phyloP scores from a whole-genome alignment of 1,140 invertebrate genomes.

The Heterodera carotae region DNA sequence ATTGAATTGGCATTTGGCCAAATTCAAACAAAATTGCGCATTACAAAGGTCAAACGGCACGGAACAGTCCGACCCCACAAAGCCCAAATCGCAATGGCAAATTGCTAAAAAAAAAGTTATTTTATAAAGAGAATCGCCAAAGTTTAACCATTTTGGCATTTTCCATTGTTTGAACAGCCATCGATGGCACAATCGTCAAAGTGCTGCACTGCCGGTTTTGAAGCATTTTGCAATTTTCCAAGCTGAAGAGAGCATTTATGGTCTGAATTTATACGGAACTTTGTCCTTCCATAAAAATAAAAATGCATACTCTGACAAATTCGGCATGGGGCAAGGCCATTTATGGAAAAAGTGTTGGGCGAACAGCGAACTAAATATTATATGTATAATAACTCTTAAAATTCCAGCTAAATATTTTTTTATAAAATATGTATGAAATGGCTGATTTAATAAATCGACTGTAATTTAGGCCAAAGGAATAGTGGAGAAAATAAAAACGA shows the following conservation, averaged over 20 bases:
- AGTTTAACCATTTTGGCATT: constrained; percentile 3
- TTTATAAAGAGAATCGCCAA: not conserved
- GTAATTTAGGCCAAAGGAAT: no score
- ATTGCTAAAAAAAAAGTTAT: constrained; percentile 10
- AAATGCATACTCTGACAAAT: constrained; percentile 14
- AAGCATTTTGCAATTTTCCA: not conserved
- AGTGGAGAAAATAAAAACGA: no score
- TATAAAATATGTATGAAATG: no score
- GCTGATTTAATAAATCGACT: no score
- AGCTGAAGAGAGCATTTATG: not conserved
- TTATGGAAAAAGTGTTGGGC: constrained; percentile 27
- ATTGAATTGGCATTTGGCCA: constrained; percentile 35
- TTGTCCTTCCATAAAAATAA: not conserved
- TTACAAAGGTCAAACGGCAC: constrained; percentile 39
- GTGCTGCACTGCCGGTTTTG: not conserved
- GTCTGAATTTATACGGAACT: not conserved
- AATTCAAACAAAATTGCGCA: constrained; percentile 43
- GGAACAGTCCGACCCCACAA: constrained; percentile 39
- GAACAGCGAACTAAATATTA: constrained; percentile 26
- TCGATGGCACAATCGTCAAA: not conserved
- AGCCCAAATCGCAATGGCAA: constrained; percentile 38
- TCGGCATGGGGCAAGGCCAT: constrained; percentile 30
- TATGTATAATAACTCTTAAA: not conserved
- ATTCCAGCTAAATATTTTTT: no score
- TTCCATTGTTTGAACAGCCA: not conserved